Evolutionary conservation across 2,888 invertebrate genomes (phyloP).

Genomic region (Auanema sp.): DNA sequence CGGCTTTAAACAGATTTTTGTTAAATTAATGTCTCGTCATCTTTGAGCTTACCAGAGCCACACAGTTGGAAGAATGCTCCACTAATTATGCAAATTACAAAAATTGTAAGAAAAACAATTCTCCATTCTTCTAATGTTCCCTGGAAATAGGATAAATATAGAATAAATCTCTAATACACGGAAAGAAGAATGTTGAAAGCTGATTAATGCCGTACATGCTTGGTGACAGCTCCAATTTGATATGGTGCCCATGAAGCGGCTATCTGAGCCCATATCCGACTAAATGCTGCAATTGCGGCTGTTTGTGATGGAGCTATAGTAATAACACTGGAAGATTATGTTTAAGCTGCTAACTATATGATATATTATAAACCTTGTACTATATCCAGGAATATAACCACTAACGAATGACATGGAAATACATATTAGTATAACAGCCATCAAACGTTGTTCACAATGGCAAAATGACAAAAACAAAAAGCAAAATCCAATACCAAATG

Average conservation of each 20-base stretch:
- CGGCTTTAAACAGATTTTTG: slow-evolving; percentile 5
- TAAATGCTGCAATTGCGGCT: slow-evolving; percentile 60
- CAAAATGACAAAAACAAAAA: slow-evolving; percentile 54
- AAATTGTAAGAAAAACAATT: slow-evolving; percentile 49
- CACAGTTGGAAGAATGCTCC: slow-evolving; percentile 59
- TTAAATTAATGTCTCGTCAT: background rate
- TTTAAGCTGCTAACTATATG: background rate
- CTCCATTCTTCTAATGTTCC: slow-evolving; percentile 57
- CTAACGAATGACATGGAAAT: slow-evolving; percentile 57
- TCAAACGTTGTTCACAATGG: slow-evolving; percentile 45
- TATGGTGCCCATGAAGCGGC: slow-evolving; percentile 59
- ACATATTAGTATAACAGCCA: slow-evolving; percentile 53
- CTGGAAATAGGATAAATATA: slow-evolving; percentile 16
- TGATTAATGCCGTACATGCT: slow-evolving; percentile 12
- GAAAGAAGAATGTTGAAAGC: slow-evolving; percentile 7
- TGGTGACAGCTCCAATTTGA: slow-evolving; percentile 54
- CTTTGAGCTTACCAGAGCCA: slow-evolving; percentile 50
- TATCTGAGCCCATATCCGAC: slow-evolving; percentile 58
- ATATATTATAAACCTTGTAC: slow-evolving; percentile 47
- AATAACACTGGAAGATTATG: slow-evolving; percentile 43
- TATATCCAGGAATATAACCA: slow-evolving; percentile 63
- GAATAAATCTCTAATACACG: slow-evolving; percentile 11
- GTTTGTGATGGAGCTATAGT: slow-evolving; percentile 61
- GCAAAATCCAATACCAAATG: slow-evolving; percentile 57
- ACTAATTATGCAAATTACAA: slow-evolving; percentile 50